A percentile compares a stretch with the other conserved stretches of the same genome.
These are phyloP conservation scores for Mola mola DNA, from an alignment of 2,113 vertebrate genomes.

Conservation along the genomic window DNA sequence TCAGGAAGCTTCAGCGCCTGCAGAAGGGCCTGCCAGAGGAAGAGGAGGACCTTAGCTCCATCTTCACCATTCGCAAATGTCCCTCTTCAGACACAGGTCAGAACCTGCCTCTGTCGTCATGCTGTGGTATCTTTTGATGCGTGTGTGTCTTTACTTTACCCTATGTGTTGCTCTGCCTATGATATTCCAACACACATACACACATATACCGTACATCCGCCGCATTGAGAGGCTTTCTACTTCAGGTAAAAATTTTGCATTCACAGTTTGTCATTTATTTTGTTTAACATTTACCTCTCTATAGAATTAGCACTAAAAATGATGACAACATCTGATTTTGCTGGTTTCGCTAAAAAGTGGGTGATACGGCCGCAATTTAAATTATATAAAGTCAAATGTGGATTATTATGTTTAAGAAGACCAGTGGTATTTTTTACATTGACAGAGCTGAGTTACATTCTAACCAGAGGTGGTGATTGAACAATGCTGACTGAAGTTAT, in stretches of 20 bases:
- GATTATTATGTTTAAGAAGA: too few relatives aligned
- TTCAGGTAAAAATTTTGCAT: background rate
- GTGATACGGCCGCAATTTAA: background rate
- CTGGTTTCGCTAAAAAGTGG: constrained; percentile 1
- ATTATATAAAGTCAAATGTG: too few relatives aligned
- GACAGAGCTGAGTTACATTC: constrained; percentile 7
- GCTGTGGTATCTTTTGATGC: background rate
- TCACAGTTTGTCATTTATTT: background rate
- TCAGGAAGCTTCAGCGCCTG: constrained; percentile 93
- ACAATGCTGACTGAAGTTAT: background rate
- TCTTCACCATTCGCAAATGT: constrained; percentile 96
- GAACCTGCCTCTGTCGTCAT: constrained; percentile 50
- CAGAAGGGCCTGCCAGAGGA: constrained; percentile 96
- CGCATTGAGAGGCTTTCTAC: background rate
- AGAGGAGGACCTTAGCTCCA: constrained; percentile 93
- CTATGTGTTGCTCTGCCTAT: background rate
- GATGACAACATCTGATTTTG: background rate
- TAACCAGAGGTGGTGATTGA: background rate
- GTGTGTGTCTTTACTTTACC: background rate
- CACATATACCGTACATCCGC: background rate
- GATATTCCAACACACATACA: constrained; percentile 19
- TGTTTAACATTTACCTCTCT: background rate
- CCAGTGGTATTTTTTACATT: too few relatives aligned
- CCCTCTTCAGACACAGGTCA: constrained; percentile 91
- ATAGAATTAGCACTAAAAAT: background rate